Percentiles rank a stretch among this genome's conserved stretches.
These are phyloP conservation scores for Seira ritae DNA, from an alignment of 2,888 invertebrate genomes.

Conservation along the genomic window DNA sequence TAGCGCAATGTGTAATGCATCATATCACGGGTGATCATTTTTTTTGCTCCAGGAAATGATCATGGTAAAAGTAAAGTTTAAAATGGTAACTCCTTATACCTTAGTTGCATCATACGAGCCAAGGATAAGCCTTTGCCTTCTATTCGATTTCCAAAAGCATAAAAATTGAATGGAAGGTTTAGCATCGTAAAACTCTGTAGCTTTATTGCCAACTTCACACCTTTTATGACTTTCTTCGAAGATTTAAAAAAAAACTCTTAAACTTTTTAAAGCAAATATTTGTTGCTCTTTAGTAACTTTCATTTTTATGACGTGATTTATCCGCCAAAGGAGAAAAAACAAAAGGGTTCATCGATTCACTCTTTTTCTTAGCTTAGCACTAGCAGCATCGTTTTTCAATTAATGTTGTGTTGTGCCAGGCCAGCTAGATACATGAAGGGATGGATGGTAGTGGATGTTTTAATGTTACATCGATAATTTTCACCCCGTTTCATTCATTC, in stretches of 20 bases:
- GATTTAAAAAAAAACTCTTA: not conserved
- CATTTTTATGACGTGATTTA: not conserved
- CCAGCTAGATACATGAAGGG: too few species aligned
- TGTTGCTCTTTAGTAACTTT: not conserved
- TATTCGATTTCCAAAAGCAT: too few species aligned
- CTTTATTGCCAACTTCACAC: conserved; percentile 14
- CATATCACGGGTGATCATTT: too few species aligned
- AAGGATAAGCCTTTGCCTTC: too few species aligned
- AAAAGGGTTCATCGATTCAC: too few species aligned
- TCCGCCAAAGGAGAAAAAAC: not conserved
- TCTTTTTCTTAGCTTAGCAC: too few species aligned
- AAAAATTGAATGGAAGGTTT: too few species aligned
- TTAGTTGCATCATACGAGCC: too few species aligned
- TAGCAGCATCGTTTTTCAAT: not conserved
- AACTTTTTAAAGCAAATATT: not conserved
- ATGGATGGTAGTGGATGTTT: too few species aligned
- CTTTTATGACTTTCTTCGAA: conserved; percentile 13
- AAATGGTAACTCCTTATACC: too few species aligned
- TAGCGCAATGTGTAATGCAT: too few species aligned
- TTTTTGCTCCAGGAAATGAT: not conserved
- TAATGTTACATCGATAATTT: conserved; percentile 57
- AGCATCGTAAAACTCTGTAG: too few species aligned
- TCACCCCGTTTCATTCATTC: conserved; percentile 10
- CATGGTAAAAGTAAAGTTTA: not conserved
- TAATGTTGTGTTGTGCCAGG: not conserved